Base-by-base conservation (phyloP, 2,888 invertebrate genomes). In the Oxycera nigricornis region DNA sequence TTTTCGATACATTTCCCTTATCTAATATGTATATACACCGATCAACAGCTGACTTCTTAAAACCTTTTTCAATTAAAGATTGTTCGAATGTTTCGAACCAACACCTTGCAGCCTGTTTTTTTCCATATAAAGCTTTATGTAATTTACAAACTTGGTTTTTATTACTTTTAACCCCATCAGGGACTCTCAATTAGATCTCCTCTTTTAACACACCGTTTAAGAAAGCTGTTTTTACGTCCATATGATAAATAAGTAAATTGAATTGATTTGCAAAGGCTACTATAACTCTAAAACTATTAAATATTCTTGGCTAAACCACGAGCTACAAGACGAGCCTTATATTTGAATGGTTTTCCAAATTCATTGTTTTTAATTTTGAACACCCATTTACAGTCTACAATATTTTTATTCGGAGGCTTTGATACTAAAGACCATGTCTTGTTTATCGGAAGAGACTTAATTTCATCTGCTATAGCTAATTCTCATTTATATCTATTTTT, bases 51-150 rank as follows among this genome's bases (percentile, higher is more conserved):
- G 75, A 76, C 70, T 75, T 77, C 26, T 14, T 52, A 68, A 78
- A 77, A 28, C 75, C 77, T 67, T 65, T 65, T 59, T 76, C 73
- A 20, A 70, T 68, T 22, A 79, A 67, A 68, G 72, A 31, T 14
- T 31, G 39, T 39, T 62, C 62, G 39, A 62, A 39, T 22, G 55
- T 55, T 22, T 72, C 72, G 72, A 76, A 75, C 75, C 77, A 79
- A 55, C 77, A 74, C 74, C 77, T 74, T 52, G 77, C 78, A n/a
- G 78, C 75, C 68, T 80, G 79, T 70, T 78, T 80, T 20, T 80
- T 75, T 4, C 79, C 78, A 72, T 79, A 79, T 41, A 80, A 70
- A 26, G 78, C 74, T 74, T 78, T 79, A 74, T 73, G 61, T 74
- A 78, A 55, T 70, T 74, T 77, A 50, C 65, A 78, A 14, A 77